These are phyloP conservation scores for Trypoxylus dichotomus DNA, from an alignment of 1,140 invertebrate species.

Conservation along the genomic window DNA sequence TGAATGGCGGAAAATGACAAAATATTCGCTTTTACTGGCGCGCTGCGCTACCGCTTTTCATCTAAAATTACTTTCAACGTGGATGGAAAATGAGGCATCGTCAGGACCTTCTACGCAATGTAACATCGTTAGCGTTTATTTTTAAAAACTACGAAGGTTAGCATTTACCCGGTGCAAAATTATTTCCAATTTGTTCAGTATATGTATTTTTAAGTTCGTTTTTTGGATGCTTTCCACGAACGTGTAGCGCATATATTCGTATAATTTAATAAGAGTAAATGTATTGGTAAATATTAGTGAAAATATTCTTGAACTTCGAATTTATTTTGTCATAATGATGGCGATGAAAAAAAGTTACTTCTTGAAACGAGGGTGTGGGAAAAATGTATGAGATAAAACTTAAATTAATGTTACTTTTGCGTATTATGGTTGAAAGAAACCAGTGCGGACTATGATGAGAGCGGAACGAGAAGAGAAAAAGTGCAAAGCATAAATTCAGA, in stretches of 20 bases:
- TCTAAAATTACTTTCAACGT: not conserved
- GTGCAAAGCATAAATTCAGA: no score
- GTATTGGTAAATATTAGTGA: not conserved
- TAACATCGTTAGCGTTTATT: not conserved
- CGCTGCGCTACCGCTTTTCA: not conserved
- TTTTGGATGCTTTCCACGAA: not conserved
- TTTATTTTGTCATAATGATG: not conserved
- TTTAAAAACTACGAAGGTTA: slow-evolving; percentile 11
- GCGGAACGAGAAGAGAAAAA: no score
- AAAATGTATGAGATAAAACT: no score
- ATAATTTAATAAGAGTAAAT: not conserved
- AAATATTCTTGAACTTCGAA: not conserved
- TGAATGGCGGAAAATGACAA: not conserved
- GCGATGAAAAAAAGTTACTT: no score
- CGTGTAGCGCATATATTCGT: not conserved
- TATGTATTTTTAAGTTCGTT: not conserved
- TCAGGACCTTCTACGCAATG: not conserved
- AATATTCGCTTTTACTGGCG: not conserved
- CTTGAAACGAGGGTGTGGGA: no score
- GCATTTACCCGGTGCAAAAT: not conserved
- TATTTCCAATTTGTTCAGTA: not conserved
- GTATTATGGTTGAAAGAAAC: no score
- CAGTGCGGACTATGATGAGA: no score
- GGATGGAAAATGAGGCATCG: not conserved
- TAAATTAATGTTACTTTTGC: no score